These are phyloP conservation scores for Caranx melampygus DNA, from an alignment of 2,113 vertebrate genomes.

Conservation along the genomic window DNA sequence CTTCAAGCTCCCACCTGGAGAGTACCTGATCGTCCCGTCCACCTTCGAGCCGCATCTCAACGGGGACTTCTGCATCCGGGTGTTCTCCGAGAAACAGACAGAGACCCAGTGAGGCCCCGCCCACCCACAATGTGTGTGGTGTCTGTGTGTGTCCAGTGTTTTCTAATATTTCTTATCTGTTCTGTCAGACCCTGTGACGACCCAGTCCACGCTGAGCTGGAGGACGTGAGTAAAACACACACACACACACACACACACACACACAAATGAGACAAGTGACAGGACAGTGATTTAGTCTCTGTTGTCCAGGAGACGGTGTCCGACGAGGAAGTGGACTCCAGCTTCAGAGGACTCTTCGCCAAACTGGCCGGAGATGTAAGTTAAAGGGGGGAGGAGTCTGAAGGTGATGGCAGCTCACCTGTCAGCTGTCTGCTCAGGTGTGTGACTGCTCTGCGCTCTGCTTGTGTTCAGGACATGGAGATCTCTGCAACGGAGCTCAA, in stretches of 20 bases:
- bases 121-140: not conserved
- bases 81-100: constrained; percentile 92
- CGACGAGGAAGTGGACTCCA: constrained; percentile 76
- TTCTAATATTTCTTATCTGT: not conserved
- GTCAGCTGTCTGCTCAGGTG: not conserved
- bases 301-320: constrained; percentile 80
- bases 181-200: constrained; percentile 82
- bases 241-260: too few relatives aligned
- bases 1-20: constrained; percentile 90
- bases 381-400: too few relatives aligned
- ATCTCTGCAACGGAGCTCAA: constrained; percentile 85
- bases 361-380: constrained; percentile 87
- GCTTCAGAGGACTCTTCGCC: constrained; percentile 84
- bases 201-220: constrained; percentile 76
- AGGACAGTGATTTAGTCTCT: not conserved
- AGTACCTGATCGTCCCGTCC: constrained; percentile 93
- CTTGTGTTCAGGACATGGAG: constrained; percentile 85
- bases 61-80: constrained; percentile 92
- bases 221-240: constrained; percentile 80
- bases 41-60: constrained; percentile 93
- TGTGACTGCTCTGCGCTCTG: not conserved
- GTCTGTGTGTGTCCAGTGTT: not conserved
- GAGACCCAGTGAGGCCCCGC: constrained; percentile 84
- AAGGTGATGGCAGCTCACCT: too few relatives aligned
- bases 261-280: too few relatives aligned